phyloP scores from a whole-genome alignment of 2,797 vertebrate genomes.

The Triplophysa yarkandensis region DNA sequence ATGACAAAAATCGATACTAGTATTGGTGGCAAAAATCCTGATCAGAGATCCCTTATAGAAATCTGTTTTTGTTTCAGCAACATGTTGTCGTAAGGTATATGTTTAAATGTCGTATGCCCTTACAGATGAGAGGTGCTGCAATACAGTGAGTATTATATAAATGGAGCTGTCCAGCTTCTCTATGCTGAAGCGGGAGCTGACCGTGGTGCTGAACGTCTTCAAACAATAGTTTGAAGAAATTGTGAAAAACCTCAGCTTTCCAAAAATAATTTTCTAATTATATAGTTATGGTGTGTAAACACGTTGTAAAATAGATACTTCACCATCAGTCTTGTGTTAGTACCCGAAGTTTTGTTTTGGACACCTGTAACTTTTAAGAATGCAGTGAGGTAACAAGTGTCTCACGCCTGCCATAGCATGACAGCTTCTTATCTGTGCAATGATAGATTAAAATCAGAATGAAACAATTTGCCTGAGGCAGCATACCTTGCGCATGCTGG shows the following conservation, averaged over 20 bases:
- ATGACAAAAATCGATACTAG: no score
- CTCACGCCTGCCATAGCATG: conserved; percentile 3
- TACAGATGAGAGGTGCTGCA: neutral
- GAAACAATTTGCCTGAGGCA: conserved; percentile 65
- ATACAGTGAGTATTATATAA: neutral
- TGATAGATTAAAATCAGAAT: conserved; percentile 57
- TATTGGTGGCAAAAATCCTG: no score
- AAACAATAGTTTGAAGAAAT: neutral
- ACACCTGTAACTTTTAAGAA: neutral
- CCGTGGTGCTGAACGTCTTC: neutral
- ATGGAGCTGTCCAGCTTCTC: conserved; percentile 2
- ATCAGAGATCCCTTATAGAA: no score
- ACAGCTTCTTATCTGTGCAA: conserved; percentile 5
- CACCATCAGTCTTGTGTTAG: neutral
- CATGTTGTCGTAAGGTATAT: no score
- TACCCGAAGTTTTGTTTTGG: neutral
- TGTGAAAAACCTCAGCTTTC: neutral
- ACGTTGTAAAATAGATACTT: neutral
- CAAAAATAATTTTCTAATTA: neutral
- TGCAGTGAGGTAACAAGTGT: neutral
- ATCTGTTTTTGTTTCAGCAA: no score
- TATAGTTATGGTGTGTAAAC: neutral
- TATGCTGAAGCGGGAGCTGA: neutral
- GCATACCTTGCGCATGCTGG: conserved; percentile 48
- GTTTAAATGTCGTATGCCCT: no score